Percentiles rank a stretch among this genome's conserved stretches.
Evolutionary conservation across 2,888 invertebrate genomes (phyloP).

Genomic region (Leptinotarsa tumamoca): DNA sequence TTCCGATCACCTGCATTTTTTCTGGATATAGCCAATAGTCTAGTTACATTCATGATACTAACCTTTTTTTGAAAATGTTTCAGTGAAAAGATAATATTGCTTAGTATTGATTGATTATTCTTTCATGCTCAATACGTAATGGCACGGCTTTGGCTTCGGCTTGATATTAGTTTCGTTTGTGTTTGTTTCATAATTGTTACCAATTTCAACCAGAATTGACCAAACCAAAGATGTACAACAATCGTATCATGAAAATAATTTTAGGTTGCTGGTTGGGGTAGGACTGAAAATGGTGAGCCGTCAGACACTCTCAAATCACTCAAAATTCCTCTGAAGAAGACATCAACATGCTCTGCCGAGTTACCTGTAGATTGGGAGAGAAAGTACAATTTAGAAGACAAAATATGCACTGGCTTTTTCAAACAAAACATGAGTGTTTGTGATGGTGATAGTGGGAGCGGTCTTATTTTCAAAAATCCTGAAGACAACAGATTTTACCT

Average conservation of each 20-base stretch:
- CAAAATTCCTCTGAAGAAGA: slow-evolving; percentile 42
- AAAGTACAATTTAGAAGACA: slow-evolving; percentile 42
- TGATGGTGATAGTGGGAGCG: slow-evolving; percentile 44
- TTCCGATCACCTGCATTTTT: no score
- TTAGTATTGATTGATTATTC: no score
- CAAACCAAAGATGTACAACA: no score
- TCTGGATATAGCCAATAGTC: no score
- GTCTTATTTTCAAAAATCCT: slow-evolving; percentile 36
- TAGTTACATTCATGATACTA: no score
- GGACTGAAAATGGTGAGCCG: slow-evolving; percentile 33
- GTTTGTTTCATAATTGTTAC: no score
- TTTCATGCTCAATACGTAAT: no score
- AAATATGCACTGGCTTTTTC: slow-evolving; percentile 45
- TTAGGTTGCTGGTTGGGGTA: slow-evolving; percentile 45
- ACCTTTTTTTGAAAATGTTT: no score
- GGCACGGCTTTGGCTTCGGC: no score
- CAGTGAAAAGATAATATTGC: no score
- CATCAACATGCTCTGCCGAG: slow-evolving; percentile 38
- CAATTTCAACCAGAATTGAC: no score
- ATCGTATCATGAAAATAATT: slow-evolving; percentile 4
- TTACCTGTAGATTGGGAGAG: slow-evolving; percentile 40
- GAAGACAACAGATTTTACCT: slow-evolving; percentile 40
- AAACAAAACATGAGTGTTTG: slow-evolving; percentile 41
- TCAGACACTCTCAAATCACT: slow-evolving; percentile 39
- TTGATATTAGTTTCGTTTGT: no score